phyloP scores from a whole-genome alignment of 2,888 invertebrate genomes.

The Xiphydria camelus region DNA sequence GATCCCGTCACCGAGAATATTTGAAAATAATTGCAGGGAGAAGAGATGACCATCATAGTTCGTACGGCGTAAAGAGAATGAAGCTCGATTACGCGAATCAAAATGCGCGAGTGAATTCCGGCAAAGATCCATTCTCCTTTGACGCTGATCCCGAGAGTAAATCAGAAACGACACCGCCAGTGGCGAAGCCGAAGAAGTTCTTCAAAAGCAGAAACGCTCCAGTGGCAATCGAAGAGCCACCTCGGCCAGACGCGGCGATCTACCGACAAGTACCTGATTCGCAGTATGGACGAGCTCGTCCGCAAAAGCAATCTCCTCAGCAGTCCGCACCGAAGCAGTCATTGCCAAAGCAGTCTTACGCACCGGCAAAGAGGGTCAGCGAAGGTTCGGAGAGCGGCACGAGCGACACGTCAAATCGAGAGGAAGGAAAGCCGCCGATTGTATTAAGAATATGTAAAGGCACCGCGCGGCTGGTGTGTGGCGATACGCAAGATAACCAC shows the following conservation, averaged over 20 bases:
- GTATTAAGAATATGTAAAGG: slow-evolving; percentile 86
- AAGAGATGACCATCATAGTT: slow-evolving; percentile 47
- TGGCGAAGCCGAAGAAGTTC: slow-evolving; percentile 82
- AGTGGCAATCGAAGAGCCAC: slow-evolving; percentile 48
- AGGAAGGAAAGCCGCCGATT: slow-evolving; percentile 72
- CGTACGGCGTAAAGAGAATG: slow-evolving; percentile 46
- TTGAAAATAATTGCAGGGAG: slow-evolving; percentile 39
- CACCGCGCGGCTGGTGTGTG: slow-evolving; percentile 62
- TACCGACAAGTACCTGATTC: slow-evolving; percentile 54
- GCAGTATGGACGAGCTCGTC: slow-evolving; percentile 41
- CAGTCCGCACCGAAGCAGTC: slow-evolving; percentile 9
- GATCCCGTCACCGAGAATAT: too few relatives aligned
- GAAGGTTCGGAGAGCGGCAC: slow-evolving; percentile 33
- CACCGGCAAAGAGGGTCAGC: slow-evolving; percentile 53
- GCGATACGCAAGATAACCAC: slow-evolving; percentile 39
- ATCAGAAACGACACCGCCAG: slow-evolving; percentile 63
- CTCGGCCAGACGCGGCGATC: slow-evolving; percentile 40
- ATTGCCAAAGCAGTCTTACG: slow-evolving; percentile 42
- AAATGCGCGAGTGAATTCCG: slow-evolving; percentile 42
- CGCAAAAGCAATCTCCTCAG: slow-evolving; percentile 33
- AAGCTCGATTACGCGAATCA: slow-evolving; percentile 54
- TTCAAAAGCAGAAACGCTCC: slow-evolving; percentile 83
- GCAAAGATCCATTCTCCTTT: slow-evolving; percentile 55
- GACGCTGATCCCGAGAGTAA: slow-evolving; percentile 57
- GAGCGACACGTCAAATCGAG: slow-evolving; percentile 31